Percentiles rank a stretch among this genome's conserved stretches.
These are phyloP conservation scores for Esox masquinongy DNA, from an alignment of 2,797 vertebrate genomes.

Conservation along the genomic window DNA sequence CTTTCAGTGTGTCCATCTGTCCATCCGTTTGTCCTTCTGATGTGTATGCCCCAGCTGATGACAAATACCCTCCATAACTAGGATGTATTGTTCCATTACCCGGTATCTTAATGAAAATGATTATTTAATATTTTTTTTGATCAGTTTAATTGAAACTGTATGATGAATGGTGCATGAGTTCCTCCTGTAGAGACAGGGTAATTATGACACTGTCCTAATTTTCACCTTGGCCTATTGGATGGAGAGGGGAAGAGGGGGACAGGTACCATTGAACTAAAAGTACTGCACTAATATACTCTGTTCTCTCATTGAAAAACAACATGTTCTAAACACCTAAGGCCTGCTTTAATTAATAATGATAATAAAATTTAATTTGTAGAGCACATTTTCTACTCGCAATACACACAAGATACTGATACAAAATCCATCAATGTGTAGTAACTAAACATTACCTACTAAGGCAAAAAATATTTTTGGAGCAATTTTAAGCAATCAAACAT, in stretches of 20 bases:
- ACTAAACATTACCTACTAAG: too few relatives aligned
- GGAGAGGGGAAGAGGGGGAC: neutral
- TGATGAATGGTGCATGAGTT: conserved; percentile 65
- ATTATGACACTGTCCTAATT: conserved; percentile 53
- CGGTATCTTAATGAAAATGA: conserved; percentile 57
- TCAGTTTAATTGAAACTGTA: conserved; percentile 71
- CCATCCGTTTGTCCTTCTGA: conserved; percentile 48
- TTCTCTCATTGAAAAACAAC: neutral
- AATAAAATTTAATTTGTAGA: too few relatives aligned
- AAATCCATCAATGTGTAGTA: too few relatives aligned
- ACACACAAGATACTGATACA: too few relatives aligned
- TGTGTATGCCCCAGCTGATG: conserved; percentile 53
- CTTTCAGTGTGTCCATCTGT: neutral
- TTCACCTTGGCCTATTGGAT: conserved; percentile 48
- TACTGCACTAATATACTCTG: neutral
- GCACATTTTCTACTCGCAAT: too few relatives aligned
- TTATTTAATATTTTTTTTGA: conserved; percentile 76
- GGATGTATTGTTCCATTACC: conserved; percentile 73
- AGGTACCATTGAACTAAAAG: neutral
- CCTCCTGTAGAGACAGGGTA: conserved; percentile 51
- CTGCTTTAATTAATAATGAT: neutral
- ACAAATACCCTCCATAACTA: conserved; percentile 67
- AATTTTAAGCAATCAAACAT: too few relatives aligned
- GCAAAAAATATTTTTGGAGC: too few relatives aligned
- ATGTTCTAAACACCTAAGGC: neutral